Evolutionary conservation across 1,140 invertebrate species (phyloP), one percentile per base, ranked within the genome.

Genomic region (Augochlora pura): DNA sequence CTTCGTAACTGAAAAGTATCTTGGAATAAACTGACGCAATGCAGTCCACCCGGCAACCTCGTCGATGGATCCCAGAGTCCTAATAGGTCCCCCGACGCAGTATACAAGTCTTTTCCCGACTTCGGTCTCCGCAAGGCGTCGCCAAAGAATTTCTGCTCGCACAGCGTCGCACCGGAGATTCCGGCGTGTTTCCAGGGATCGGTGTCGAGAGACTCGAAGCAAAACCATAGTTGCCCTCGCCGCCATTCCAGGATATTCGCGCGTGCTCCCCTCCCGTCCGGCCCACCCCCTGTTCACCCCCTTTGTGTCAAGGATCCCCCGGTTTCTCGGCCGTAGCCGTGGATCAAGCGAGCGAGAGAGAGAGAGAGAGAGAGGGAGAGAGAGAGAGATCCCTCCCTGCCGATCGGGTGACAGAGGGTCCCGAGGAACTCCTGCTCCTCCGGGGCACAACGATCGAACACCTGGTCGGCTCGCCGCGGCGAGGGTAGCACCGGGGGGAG

Each of bases 331-430:
- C 75, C 70, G 75, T 72, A 78, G 57, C 80, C 82, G 77, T 83
- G 82, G 82, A 71, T 82, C 82, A 64, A 63, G 60, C 77, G 82
- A 80, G 49, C 9, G 5, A 42, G 42, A 42, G 42, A 42, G 42
- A 59, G 54, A 77, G 82, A 82, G 49, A 62, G 60, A 77, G 80
- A 80, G 49, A 42, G 1, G 12, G 8, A 8, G 39, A 62, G 60
- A 77, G 82, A 82, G 49, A 49, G 49, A 52, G 73, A 82, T 86
- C 83, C 86, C 80, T 86, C 68, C 80, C 77, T 78, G 72, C 82
- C 80, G 85, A 87, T 87, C 86, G 86, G 80, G 78, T 87, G 86
- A 87, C 86, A 87, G 85, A 83, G 85, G 85, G 84, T 87, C 82
- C 80, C 86, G 85, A 84, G 74, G 85, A 87, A 85, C 84, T 86